Base-by-base conservation (phyloP, 2,888 invertebrate species). In the Mesoligia furuncula region DNA sequence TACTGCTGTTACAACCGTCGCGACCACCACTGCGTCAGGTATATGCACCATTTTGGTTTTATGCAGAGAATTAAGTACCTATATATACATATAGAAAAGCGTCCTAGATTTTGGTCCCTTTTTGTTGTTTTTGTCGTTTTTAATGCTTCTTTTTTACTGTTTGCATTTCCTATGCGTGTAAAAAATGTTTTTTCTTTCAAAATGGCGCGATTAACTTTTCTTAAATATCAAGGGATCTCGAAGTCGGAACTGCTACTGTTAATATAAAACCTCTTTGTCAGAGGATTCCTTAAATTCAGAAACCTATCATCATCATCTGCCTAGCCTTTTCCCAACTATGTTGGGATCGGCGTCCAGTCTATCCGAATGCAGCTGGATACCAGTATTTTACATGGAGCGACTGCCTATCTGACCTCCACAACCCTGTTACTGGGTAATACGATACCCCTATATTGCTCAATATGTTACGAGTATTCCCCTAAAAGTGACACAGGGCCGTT, bases 11-110 rank as follows among this genome's bases (percentile, higher is more conserved):
- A 86, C 87, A 1, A 87, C 86, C 0, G 87, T 77, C 0, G 87
- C 87, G 0, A 87, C 64, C 0, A 87, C 88, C 1, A 88, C 88
- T 64, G 88, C 88, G 45, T 97, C 97, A 97, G 97, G 97, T 97
- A 93, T 8, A 67, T 75, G 71, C 80, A 78, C 79, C 75, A 85
- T 75, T 73, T 82, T 68, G 45, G 27, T 76, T 82, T 69, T 69
- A 65, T 73, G 77, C 81, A 71, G 77, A 13, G 0, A 45, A 9
- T 59, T 57, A 20, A 31, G n/a, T 48, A 6, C n/a, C 9, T 54
- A 31, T 31, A 31, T 1, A 3, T 31, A 0, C 6, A 36, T 6
- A 24, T 59, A 64, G 48, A 31, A 13, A 20, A 9, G 1, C 24
- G 17, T 42, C n/a, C 36, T 66, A 4, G 8, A 72, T 69, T 69